Evolutionary conservation across 2,888 invertebrate species (phyloP).

Genomic region (Gasteruption jaculator): DNA sequence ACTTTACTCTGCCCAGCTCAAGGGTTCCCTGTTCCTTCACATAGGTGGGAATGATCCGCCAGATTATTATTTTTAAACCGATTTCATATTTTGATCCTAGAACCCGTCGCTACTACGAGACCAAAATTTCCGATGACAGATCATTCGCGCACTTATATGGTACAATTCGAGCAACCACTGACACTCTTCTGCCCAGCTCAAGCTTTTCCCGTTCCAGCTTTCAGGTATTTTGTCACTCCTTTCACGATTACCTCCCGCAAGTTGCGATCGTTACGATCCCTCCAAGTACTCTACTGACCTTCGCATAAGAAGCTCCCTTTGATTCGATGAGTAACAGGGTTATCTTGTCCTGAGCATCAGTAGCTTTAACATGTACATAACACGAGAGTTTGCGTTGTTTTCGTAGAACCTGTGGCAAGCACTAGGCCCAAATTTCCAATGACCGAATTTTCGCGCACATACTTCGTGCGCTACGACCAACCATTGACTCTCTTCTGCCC

Average conservation of each 20-base stretch:
- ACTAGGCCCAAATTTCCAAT: constrained; percentile 55
- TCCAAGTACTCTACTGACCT: no score
- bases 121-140: constrained; percentile 51
- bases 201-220: constrained; percentile 68
- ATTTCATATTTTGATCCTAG: no score
- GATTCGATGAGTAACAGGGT: no score
- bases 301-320: no score
- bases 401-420: constrained; percentile 70
- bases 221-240: constrained; percentile 57
- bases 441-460: constrained; percentile 45
- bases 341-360: no score
- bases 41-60: constrained; percentile 57
- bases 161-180: constrained; percentile 42
- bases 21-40: constrained; percentile 55
- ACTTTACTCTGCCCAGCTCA: constrained; percentile 56
- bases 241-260: constrained; percentile 4
- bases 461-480: constrained; percentile 34
- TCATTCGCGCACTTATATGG: constrained; percentile 43
- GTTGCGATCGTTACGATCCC: no score
- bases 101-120: no score
- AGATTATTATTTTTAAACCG: no score
- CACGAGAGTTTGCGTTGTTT: no score
- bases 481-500: constrained; percentile 64
- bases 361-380: no score
- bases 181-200: constrained; percentile 70